These are phyloP conservation scores for Brevimyrus niger DNA, from an alignment of 2,113 vertebrate genomes.

Conservation along the genomic window DNA sequence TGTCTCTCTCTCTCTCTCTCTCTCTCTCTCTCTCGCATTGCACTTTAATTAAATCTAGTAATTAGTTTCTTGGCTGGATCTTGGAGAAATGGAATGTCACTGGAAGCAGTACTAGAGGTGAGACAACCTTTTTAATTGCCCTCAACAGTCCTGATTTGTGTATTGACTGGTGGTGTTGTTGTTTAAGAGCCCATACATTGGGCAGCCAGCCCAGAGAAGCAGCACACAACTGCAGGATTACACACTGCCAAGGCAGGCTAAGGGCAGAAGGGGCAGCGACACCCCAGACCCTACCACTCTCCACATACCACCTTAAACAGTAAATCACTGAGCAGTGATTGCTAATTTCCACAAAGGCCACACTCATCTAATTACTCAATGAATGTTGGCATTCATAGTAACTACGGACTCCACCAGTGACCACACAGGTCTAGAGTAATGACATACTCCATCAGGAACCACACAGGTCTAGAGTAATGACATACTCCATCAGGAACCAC, in stretches of 20 bases:
- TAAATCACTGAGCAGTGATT: not conserved
- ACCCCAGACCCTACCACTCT: not conserved
- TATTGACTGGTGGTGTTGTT: conserved; percentile 37
- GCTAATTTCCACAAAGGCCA: not conserved
- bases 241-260: not conserved
- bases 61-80: conserved; percentile 97
- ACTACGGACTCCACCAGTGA: not conserved
- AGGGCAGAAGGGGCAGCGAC: not conserved
- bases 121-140: conserved; percentile 63
- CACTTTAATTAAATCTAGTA: conserved; percentile 98
- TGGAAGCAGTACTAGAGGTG: conserved; percentile 74
- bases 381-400: not conserved
- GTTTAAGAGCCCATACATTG: not conserved
- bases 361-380: not conserved
- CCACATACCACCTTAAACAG: not conserved
- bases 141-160: conserved; percentile 60
- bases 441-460: not conserved
- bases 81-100: conserved; percentile 80
- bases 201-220: not conserved
- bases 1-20: not conserved
- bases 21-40: conserved; percentile 46
- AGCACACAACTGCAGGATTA: not conserved
- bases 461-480: not conserved
- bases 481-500: not conserved
- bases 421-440: not conserved